phyloP scores from a whole-genome alignment of 2,113 vertebrate species.

The Larimichthys crocea region DNA sequence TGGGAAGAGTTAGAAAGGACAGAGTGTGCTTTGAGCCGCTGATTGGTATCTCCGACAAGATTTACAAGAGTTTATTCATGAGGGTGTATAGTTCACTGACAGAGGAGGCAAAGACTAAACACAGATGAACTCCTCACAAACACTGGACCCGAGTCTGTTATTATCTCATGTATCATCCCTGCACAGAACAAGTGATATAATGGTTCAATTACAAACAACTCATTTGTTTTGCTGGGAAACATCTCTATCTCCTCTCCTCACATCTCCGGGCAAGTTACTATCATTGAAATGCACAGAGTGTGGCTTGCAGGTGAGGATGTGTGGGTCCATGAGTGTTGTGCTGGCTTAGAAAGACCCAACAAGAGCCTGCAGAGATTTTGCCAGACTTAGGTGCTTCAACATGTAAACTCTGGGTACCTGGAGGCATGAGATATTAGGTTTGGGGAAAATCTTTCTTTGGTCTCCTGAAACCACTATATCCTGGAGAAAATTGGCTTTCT shows the following conservation, averaged over 20 bases:
- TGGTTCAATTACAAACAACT: not conserved
- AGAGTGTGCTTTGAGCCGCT: conserved; percentile 1
- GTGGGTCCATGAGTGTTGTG: conserved; percentile 17
- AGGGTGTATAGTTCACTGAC: not conserved
- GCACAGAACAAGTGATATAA: not conserved
- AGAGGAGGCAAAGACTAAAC: conserved; percentile 23
- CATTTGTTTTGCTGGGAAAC: not conserved
- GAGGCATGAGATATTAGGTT: conserved; percentile 61
- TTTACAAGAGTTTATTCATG: conserved; percentile 13
- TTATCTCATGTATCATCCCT: not conserved
- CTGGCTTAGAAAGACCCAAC: conserved; percentile 29
- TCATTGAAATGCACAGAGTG: conserved; percentile 22
- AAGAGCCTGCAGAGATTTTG: conserved; percentile 48
- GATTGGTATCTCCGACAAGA: conserved; percentile 10
- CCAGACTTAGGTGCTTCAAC: conserved; percentile 49
- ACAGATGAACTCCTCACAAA: conserved; percentile 15
- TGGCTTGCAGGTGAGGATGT: conserved; percentile 7
- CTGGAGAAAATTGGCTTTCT: conserved; percentile 51
- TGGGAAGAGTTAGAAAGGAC: conserved; percentile 22
- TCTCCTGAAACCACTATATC: conserved; percentile 43
- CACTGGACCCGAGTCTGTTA: not conserved
- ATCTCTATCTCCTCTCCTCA: not conserved
- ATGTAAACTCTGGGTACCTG: conserved; percentile 50
- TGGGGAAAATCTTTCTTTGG: conserved; percentile 48
- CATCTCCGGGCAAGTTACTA: not conserved